phyloP scores from a whole-genome alignment of 2,113 vertebrate species.

The Marmota flaviventris region DNA sequence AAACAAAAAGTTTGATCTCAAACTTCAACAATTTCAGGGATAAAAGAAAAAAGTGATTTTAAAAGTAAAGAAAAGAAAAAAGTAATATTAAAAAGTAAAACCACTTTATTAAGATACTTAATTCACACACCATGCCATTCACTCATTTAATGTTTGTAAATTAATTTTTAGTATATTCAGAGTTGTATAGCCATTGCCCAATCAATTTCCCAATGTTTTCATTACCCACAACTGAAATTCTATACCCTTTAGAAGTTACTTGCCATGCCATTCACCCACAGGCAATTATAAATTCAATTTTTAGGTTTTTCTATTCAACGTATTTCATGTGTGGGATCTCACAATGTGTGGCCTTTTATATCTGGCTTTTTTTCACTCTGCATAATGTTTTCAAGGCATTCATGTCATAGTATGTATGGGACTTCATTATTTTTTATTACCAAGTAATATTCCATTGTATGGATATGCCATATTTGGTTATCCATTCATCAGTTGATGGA shows the following conservation, averaged over 20 bases:
- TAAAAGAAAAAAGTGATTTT: slow-evolving; percentile 49
- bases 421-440: slow-evolving; percentile 6
- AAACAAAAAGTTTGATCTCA: background rate
- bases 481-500: background rate
- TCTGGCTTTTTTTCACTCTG: slow-evolving; percentile 23
- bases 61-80: too few species aligned
- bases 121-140: slow-evolving; percentile 9
- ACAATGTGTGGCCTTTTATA: background rate
- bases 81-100: background rate
- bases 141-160: background rate
- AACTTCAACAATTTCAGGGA: slow-evolving; percentile 39
- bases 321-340: slow-evolving; percentile 7
- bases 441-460: slow-evolving; percentile 9
- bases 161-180: slow-evolving; percentile 28
- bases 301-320: background rate
- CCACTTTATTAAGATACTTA: background rate
- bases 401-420: background rate
- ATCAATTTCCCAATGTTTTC: slow-evolving; percentile 33
- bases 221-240: background rate
- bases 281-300: background rate
- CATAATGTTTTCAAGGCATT: slow-evolving; percentile 50
- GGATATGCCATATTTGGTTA: background rate
- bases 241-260: background rate
- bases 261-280: background rate
- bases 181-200: background rate